Evolutionary conservation across 2,888 invertebrate genomes (phyloP), one percentile per base, ranked within the genome.

Genomic region (Allacma fusca): DNA sequence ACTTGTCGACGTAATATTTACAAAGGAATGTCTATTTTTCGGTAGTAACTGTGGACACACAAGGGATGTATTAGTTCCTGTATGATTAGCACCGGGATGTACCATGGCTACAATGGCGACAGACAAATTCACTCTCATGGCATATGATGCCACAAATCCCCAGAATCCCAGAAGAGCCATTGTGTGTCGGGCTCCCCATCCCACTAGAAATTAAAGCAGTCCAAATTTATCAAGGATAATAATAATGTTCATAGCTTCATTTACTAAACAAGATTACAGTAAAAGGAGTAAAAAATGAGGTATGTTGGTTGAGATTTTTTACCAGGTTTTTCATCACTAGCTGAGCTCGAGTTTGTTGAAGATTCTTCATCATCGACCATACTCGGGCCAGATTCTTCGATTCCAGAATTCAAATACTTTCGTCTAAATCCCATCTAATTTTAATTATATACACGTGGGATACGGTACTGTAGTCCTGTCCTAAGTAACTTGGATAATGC

Each of bases 101-200:
- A 85, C 88, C 90, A 90, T 90, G 78, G 89, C 88, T 26, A 90
- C 89, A 75, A 90, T 88, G 34, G 90, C 89, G 50, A 90, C 88
- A 81, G 89, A 89, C 76, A 90, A 85, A 81, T 88, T 88, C 44
- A 88, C 87, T 26, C 88, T 85, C 84, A 88, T 85, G 43, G 88
- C 86, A 83, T 88, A 88, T 12, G 87, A 85, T 70, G 87, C 86
- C 68, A 86, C 85, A 80, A 87, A 88, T 24, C 88, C 88, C 77
- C 87, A 84, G 81, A 88, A 88, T 59, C 87, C 87, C 62, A 88
- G 79, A 28, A 88, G 74, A 12, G 87, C 87, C 79, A 88, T 81
- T 19, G 86, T 83, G 72, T 85, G 85, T 5, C 86, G 40, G 1
- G 82, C 72, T 12, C 84, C 84, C 83, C 83, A 84, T 62, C 81